These are phyloP conservation scores for Mormyrops boulengeri DNA, from an alignment of 2,797 vertebrate genomes.

Conservation along the genomic window DNA sequence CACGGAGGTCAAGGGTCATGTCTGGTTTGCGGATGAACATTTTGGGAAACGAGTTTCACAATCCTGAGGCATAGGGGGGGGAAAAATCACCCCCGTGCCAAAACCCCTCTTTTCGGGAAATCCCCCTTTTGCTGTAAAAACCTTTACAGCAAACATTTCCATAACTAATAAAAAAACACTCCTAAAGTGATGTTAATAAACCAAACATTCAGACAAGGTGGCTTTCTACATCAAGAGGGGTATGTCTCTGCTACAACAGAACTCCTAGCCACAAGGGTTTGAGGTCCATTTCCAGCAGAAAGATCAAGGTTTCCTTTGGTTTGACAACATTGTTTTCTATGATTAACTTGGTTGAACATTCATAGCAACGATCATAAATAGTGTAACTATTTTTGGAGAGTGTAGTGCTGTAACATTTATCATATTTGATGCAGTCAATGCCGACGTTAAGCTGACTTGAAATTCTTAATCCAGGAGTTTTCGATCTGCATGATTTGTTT, in stretches of 20 bases:
- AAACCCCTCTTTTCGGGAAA: conserved; percentile 5
- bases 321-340: neutral
- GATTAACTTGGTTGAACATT: neutral
- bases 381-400: neutral
- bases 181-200: neutral
- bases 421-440: neutral
- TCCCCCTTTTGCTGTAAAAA: no score
- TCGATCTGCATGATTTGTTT: neutral
- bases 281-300: neutral
- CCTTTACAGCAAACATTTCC: neutral
- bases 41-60: conserved; percentile 12
- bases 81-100: neutral
- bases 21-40: conserved; percentile 45
- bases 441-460: neutral
- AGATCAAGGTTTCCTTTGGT: no score
- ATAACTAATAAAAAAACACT: conserved; percentile 12
- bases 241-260: neutral
- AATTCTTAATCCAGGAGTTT: neutral
- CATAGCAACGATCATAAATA: neutral
- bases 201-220: neutral
- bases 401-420: neutral
- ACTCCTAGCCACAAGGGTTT: neutral
- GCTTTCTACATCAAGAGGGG: neutral
- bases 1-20: conserved; percentile 18
- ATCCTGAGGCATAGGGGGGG: neutral